Evolutionary conservation across 2,888 invertebrate genomes (phyloP).

Genomic region (Apamea crenata): DNA sequence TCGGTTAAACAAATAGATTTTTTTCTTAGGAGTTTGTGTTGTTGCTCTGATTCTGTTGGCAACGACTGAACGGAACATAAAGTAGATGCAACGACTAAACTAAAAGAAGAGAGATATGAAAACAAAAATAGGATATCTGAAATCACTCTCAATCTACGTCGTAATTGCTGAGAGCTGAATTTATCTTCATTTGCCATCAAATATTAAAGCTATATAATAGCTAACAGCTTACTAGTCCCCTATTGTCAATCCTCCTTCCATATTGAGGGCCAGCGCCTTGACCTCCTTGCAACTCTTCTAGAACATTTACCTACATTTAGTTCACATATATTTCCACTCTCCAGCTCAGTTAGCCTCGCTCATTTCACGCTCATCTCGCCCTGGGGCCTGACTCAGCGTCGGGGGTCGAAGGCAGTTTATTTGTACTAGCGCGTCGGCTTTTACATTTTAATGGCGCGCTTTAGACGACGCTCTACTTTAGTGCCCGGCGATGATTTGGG

Average conservation of each 20-base stretch:
- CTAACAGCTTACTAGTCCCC: neutral
- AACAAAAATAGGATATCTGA: neutral
- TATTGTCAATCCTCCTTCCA: neutral
- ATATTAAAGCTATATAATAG: neutral
- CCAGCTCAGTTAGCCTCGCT: neutral
- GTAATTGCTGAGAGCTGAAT: neutral
- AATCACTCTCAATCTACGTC: neutral
- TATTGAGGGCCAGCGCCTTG: no score
- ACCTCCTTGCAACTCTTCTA: neutral
- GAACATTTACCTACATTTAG: neutral
- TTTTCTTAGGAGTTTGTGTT: neutral
- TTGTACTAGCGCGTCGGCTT: conserved; percentile 77
- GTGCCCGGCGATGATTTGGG: conserved; percentile 64
- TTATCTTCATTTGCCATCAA: neutral
- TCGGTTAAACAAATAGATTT: neutral
- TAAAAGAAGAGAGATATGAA: neutral
- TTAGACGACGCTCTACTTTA: conserved; percentile 67
- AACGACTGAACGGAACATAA: neutral
- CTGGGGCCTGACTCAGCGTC: conserved; percentile 13
- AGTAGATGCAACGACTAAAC: neutral
- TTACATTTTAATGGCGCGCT: conserved; percentile 83
- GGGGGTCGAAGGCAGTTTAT: conserved; percentile 73
- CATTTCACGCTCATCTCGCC: conserved; percentile 41
- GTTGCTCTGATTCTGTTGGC: neutral
- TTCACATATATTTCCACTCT: neutral